These are phyloP conservation scores for Spodoptera litura DNA, from an alignment of 1,140 invertebrate species.

Conservation along the genomic window DNA sequence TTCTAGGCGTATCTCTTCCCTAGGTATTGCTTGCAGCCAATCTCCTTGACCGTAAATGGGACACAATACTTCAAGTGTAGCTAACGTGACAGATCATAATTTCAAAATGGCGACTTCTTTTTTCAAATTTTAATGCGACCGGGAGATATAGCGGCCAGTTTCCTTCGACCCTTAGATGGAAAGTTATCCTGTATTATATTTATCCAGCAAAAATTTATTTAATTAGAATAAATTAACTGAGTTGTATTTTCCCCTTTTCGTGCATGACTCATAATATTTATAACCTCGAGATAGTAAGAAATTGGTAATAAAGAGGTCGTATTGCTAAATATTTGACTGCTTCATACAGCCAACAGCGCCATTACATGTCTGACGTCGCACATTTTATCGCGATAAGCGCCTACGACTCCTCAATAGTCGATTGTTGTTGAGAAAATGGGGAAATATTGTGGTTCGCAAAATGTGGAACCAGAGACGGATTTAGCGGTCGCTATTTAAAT, in stretches of 20 bases:
- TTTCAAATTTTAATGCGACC: background rate
- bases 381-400: slow-evolving; percentile 47
- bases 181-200: slow-evolving; percentile 4
- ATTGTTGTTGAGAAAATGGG: slow-evolving; percentile 55
- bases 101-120: slow-evolving; percentile 10
- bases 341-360: slow-evolving; percentile 29
- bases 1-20: background rate
- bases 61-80: slow-evolving; percentile 24
- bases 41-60: background rate
- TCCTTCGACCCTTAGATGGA: background rate
- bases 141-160: background rate
- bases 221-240: slow-evolving; percentile 4
- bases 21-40: background rate
- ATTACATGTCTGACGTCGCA: slow-evolving; percentile 50
- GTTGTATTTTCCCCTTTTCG: background rate
- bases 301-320: slow-evolving; percentile 22
- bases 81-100: slow-evolving; percentile 14
- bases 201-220: background rate
- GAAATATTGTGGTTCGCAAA: slow-evolving; percentile 53
- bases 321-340: slow-evolving; percentile 34
- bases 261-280: slow-evolving; percentile 16
- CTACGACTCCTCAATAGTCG: slow-evolving; percentile 41
- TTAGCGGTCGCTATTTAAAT: background rate
- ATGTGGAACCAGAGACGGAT: slow-evolving; percentile 3
- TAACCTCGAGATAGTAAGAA: slow-evolving; percentile 9